Conservation (phyloP, 1,140 invertebrate genomes). For the Lepidurus apus region DNA sequence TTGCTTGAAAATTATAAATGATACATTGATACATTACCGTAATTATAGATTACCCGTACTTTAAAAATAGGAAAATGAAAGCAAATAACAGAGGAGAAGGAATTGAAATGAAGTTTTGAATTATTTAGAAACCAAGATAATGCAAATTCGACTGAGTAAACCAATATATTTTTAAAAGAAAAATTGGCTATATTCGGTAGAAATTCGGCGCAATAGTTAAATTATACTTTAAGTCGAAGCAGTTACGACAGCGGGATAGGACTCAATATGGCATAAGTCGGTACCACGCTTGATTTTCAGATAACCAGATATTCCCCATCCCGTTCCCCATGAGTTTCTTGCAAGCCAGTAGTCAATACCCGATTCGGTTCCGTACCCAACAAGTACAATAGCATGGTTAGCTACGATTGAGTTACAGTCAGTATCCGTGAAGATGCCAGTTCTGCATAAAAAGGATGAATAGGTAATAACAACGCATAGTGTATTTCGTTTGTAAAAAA, state of each 20-base stretch:
- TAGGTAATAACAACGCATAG: neutral
- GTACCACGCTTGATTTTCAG: slow-evolving; percentile 46
- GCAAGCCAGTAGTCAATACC: slow-evolving; percentile 51
- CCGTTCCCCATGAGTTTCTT: slow-evolving; percentile 50
- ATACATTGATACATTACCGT: too few species aligned
- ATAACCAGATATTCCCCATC: slow-evolving; percentile 49
- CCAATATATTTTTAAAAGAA: too few species aligned
- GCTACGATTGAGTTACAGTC: slow-evolving; percentile 34
- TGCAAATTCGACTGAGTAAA: too few species aligned
- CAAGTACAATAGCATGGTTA: slow-evolving; percentile 50
- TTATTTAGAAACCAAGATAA: too few species aligned
- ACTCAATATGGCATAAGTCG: slow-evolving; percentile 47
- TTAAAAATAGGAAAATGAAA: too few species aligned
- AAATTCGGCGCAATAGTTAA: neutral
- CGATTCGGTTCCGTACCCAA: slow-evolving; percentile 49
- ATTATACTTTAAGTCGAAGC: neutral
- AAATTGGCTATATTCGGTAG: too few species aligned
- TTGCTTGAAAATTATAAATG: too few species aligned
- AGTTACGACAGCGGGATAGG: slow-evolving; percentile 39
- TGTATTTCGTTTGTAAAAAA: neutral
- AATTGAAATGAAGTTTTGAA: too few species aligned
- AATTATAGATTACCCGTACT: too few species aligned
- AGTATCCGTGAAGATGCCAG: slow-evolving; percentile 40
- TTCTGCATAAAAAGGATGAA: slow-evolving; percentile 29
- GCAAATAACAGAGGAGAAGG: too few species aligned